A percentile compares a stretch with the other conserved stretches of the same genome.
These are phyloP conservation scores for Puffinus mauretanicus DNA, from an alignment of 2,113 vertebrate genomes.

Conservation along the genomic window DNA sequence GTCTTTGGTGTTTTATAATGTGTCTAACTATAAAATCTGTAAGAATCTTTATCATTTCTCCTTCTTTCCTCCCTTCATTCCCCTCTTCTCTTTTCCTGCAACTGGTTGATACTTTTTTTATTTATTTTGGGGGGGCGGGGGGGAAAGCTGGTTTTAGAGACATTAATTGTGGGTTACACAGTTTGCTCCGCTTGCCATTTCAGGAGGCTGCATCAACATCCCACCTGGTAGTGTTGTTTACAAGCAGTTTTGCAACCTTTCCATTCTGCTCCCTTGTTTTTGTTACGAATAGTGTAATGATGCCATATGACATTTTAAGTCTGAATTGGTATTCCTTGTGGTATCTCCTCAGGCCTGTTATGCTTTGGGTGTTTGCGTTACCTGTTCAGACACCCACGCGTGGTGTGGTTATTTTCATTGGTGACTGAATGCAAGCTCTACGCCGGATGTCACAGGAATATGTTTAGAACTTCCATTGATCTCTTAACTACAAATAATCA, in stretches of 20 bases:
- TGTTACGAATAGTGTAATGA: not conserved
- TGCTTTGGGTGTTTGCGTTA: not conserved
- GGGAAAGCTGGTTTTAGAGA: not conserved
- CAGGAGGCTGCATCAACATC: not conserved
- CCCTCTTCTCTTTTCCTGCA: not conserved
- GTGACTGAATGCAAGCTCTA: not conserved
- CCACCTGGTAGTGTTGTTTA: slow-evolving; percentile 26
- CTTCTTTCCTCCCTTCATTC: not conserved
- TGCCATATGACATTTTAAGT: slow-evolving; percentile 37
- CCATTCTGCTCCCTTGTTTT: slow-evolving; percentile 9
- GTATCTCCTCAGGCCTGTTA: slow-evolving; percentile 22
- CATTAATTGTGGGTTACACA: not conserved
- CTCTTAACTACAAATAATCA: slow-evolving; percentile 61
- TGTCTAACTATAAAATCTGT: not conserved
- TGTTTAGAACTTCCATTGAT: slow-evolving; percentile 65
- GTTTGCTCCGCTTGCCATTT: slow-evolving; percentile 13
- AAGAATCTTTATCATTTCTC: not conserved
- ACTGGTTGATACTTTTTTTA: not conserved
- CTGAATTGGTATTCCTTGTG: slow-evolving; percentile 36
- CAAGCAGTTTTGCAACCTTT: slow-evolving; percentile 38
- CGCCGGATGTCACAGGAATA: slow-evolving; percentile 23
- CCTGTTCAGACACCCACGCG: not conserved
- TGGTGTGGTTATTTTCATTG: slow-evolving; percentile 33
- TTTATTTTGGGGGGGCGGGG: no score
- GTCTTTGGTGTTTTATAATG: not conserved